Evolutionary conservation across 2,888 invertebrate genomes (phyloP), one percentile per base, ranked within the genome.

Genomic region (Bedellia somnulentella): DNA sequence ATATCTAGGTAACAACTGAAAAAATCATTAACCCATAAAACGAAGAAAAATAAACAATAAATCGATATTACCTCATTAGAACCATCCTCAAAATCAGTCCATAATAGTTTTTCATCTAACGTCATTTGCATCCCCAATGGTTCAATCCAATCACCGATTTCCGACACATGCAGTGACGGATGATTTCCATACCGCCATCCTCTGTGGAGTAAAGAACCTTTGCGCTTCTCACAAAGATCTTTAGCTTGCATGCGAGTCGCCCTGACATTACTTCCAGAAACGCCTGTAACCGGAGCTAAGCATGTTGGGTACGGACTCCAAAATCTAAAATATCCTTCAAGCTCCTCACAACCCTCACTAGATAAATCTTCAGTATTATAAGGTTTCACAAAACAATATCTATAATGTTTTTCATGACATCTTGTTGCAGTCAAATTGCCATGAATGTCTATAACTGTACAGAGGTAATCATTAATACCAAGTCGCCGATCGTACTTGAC

Each of bases 111-210:
- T 11, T 44, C 44, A 15, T 44, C 50, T 2, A 46, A 30, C 15
- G 46, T 47, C 39, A 54, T 51, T 5, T 52, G 42, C 2, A 71
- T 45, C 2, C 63, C 67, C 32, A 70, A 36, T 0, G 75, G 75
- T 30, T 56, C 54, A 5, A 46, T 47, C 26, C 49, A 43, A 23
- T 38, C 41, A 2, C 34, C 30, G 4, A 40, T 45, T 4, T 44
- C 41, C 0, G 44, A 35, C 15, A 27, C 31, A 21, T 44, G 45
- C 18, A 5, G 5, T 23, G 60, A 38, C 15, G 54, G 56, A 35
- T 55, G 48, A 34, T 70, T 76, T 0, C 64, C 53, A 35, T 70
- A 71, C 31, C 58, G 50, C 70, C 76, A 77, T 0, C 75, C 77
- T 15, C 49, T 54, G 21, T 62, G 60, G 10, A 76, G 35, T 2